Conservation (phyloP, 2,113 vertebrate genomes). For the Gnathonemus longibarbis region DNA sequence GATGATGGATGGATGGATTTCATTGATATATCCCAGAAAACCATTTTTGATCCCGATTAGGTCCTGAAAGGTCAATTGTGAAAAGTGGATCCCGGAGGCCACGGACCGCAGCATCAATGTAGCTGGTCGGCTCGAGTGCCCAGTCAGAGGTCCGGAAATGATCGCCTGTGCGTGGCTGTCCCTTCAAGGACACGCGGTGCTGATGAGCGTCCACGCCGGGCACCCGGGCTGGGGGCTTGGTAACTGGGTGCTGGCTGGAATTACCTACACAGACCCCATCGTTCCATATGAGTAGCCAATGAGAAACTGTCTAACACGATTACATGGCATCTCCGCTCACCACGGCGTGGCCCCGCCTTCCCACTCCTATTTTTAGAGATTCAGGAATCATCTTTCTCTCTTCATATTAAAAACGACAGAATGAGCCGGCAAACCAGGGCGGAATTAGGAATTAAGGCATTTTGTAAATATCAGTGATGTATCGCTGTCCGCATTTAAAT, state of each 20-base stretch:
- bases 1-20: background rate
- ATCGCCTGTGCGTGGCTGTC: background rate
- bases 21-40: background rate
- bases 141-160: background rate
- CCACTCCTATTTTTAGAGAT: background rate
- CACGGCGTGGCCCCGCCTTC: background rate
- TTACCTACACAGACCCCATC: background rate
- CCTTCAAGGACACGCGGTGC: background rate
- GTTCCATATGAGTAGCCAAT: constrained; percentile 8
- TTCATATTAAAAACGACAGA: background rate
- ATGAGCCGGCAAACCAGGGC: background rate
- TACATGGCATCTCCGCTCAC: background rate
- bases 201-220: background rate
- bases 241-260: background rate
- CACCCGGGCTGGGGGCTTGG: background rate
- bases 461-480: background rate
- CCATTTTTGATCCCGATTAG: background rate
- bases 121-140: background rate
- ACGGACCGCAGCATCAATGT: background rate
- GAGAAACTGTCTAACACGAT: constrained; percentile 3
- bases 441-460: background rate
- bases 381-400: background rate
- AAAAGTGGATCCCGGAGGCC: background rate
- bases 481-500: background rate
- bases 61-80: background rate